Conservation (phyloP, 2,113 vertebrate species). For the Oryzias javanicus region DNA sequence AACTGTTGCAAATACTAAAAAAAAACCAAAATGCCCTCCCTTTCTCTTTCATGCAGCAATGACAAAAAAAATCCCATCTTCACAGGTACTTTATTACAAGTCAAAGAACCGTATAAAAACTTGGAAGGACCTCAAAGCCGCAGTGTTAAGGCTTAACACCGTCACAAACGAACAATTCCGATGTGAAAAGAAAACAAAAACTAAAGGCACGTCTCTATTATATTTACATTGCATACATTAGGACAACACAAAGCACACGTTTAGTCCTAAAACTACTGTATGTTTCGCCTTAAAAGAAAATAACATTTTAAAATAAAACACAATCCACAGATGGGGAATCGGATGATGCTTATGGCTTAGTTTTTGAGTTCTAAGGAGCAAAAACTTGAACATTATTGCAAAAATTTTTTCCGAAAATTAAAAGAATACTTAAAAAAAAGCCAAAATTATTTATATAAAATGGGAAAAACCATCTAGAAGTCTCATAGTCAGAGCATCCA, state of each 20-base stretch:
- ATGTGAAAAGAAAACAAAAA: slow-evolving; percentile 21
- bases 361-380: too few relatives aligned
- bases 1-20: slow-evolving; percentile 67
- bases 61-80: slow-evolving; percentile 31
- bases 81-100: slow-evolving; percentile 71
- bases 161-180: slow-evolving; percentile 37
- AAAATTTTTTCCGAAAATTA: neutral
- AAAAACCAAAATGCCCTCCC: slow-evolving; percentile 2
- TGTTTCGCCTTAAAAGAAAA: slow-evolving; percentile 21
- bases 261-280: slow-evolving; percentile 22
- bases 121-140: slow-evolving; percentile 39
- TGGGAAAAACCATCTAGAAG: neutral
- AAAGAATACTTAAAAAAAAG: too few relatives aligned
- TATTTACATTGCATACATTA: slow-evolving; percentile 73
- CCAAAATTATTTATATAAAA: slow-evolving; percentile 12
- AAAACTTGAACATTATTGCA: neutral
- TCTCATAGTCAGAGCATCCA: neutral
- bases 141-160: slow-evolving; percentile 20
- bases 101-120: slow-evolving; percentile 73
- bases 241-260: slow-evolving; percentile 41
- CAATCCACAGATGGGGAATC: slow-evolving; percentile 28
- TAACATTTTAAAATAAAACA: slow-evolving; percentile 41
- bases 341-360: too few relatives aligned
- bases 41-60: neutral
- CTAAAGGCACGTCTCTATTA: slow-evolving; percentile 70